phyloP scores from a whole-genome alignment of 2,888 invertebrate genomes.

The Incurvaria masculella region DNA sequence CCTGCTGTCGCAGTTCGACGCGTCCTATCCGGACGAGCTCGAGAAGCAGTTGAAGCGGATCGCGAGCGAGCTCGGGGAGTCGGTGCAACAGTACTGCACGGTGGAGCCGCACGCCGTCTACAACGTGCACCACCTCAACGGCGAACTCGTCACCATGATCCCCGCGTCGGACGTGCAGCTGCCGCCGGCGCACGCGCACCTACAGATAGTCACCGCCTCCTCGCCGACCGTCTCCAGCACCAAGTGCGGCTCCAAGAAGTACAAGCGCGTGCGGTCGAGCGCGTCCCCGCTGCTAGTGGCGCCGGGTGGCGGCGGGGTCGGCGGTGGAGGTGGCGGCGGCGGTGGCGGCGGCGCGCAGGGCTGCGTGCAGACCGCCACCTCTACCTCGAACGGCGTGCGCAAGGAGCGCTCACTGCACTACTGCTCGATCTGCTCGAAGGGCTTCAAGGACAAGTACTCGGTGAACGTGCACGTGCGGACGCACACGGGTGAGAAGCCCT shows the following conservation, averaged over 20 bases:
- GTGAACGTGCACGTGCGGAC: slow-evolving; percentile 97
- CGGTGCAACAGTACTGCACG: slow-evolving; percentile 68
- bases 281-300: no score
- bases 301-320: slow-evolving; percentile 34
- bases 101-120: slow-evolving; percentile 57
- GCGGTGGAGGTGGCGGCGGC: slow-evolving; percentile 27
- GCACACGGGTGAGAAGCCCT: slow-evolving; percentile 98
- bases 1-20: slow-evolving; percentile 64
- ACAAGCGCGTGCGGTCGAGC: slow-evolving; percentile 61
- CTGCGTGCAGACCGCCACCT: slow-evolving; percentile 49
- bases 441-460: slow-evolving; percentile 95
- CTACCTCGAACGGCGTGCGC: slow-evolving; percentile 68
- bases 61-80: slow-evolving; percentile 77
- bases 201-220: slow-evolving; percentile 56
- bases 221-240: slow-evolving; percentile 61
- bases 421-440: slow-evolving; percentile 90
- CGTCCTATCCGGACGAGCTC: slow-evolving; percentile 73
- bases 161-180: slow-evolving; percentile 42
- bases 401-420: slow-evolving; percentile 88
- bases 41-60: slow-evolving; percentile 83
- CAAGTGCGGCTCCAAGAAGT: slow-evolving; percentile 66
- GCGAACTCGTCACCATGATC: slow-evolving; percentile 47
- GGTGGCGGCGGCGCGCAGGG: slow-evolving; percentile 8
- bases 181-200: slow-evolving; percentile 45
- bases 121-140: slow-evolving; percentile 51